Evolutionary conservation across 2,797 vertebrate genomes (phyloP).

Genomic region (Scarus forsteni): DNA sequence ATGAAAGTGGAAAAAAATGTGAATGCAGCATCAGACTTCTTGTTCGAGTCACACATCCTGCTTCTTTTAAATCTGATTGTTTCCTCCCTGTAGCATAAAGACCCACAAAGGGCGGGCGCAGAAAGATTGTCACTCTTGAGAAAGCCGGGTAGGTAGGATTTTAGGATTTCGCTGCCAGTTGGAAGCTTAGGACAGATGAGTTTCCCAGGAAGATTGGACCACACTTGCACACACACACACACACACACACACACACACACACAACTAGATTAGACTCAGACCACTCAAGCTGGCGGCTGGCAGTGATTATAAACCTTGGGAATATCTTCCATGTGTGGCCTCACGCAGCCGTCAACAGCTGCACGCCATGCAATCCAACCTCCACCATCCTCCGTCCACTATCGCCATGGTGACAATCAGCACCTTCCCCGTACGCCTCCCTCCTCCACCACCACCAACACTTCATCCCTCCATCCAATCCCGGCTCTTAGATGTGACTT

Average conservation of each 20-base stretch:
- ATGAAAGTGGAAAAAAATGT: too few relatives aligned
- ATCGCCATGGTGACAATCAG: constrained; percentile 78
- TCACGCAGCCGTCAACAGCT: constrained; percentile 69
- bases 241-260: constrained; percentile 15
- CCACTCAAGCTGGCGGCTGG: constrained; percentile 64
- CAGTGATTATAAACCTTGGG: constrained; percentile 76
- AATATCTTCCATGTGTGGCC: constrained; percentile 70
- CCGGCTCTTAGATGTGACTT: constrained; percentile 67
- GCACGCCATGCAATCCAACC: constrained; percentile 65
- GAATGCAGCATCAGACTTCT: constrained; percentile 15
- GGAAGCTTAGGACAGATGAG: constrained; percentile 79
- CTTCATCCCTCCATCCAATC: constrained; percentile 22
- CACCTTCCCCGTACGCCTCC: constrained; percentile 12
- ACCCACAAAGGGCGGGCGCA: constrained; percentile 46
- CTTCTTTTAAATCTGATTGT: constrained; percentile 21
- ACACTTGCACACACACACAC: constrained; percentile 32
- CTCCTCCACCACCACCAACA: constrained; percentile 4
- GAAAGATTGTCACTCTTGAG: constrained; percentile 77
- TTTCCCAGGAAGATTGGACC: constrained; percentile 71
- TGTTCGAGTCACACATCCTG: constrained; percentile 40
- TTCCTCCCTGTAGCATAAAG: constrained; percentile 33
- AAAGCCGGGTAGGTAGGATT: constrained; percentile 73
- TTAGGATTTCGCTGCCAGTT: constrained; percentile 73
- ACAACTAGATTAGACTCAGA: constrained; percentile 27
- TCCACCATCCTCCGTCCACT: constrained; percentile 64